Evolutionary conservation across 2,888 invertebrate genomes (phyloP), one percentile per base, ranked within the genome.

Genomic region (Luperina nickerlii): DNA sequence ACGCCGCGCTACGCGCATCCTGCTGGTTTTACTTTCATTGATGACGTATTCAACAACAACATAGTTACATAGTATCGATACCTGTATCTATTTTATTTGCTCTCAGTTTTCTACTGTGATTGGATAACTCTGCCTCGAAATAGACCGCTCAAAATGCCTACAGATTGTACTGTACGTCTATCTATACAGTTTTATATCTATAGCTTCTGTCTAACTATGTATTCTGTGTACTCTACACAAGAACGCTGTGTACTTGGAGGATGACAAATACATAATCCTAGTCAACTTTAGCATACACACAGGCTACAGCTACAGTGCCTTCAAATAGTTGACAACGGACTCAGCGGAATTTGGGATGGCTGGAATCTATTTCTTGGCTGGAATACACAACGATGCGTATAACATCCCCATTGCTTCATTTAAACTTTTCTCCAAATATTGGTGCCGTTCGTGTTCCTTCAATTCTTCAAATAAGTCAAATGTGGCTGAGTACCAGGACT

Each of bases 21-120:
- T 89, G 81, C 71, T 74, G 63, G 65, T 89, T 88, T 89, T 82
- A 88, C 89, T 89, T 89, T 89, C 89, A 81, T 78, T 83, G 32
- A 69, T 88, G 87, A 87, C 83, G 88, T 87, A 79, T 79, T 77
- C 48, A 85, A 74, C 66, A 83, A 77, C 73, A 66, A 70, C 48
- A 24, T 38, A 38, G 38, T 38, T 5, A 65, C 45, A 54, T 72
- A 57, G 66, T 73, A 70, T 67, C 7, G 4, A 32, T 65, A 57
- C 42, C 27, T 32, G 67, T 67, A 54, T 27, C 18, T 45, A 51
- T 72, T 77, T 73, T n/a, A 60, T 73, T 65, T 54, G 15, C 32
- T 74, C 51, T 65, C 15, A 74, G 48, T 24, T 78, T 71, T 71
- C 24, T 75, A 60, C 63, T 38, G 57, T 57, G 5, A 27, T 69